Conservation (phyloP, 2,113 vertebrate genomes). For the Anolis carolinensis region DNA sequence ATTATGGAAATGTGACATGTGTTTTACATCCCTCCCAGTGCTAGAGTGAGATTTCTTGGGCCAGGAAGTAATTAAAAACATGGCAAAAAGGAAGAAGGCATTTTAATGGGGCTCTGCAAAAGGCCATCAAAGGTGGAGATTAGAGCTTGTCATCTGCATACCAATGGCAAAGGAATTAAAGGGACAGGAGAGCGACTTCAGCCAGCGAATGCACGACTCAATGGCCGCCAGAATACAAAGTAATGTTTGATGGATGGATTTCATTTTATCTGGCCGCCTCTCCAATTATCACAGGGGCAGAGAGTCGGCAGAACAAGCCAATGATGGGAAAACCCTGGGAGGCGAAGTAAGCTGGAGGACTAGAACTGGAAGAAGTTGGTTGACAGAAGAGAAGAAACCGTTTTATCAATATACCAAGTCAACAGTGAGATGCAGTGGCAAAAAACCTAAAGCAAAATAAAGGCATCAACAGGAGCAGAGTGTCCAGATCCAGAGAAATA, state of each 20-base stretch:
- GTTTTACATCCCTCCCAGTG: background rate
- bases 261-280: background rate
- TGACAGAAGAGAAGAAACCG: too few relatives aligned
- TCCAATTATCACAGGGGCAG: background rate
- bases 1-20: conserved; percentile 5
- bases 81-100: background rate
- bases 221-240: background rate
- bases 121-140: conserved; percentile 9
- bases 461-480: too few relatives aligned
- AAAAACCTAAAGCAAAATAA: too few relatives aligned
- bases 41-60: background rate
- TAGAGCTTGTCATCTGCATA: background rate
- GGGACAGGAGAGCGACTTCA: background rate
- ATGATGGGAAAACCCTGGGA: too few relatives aligned
- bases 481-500: too few relatives aligned
- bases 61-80: conserved; percentile 17
- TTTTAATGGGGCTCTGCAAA: conserved; percentile 1
- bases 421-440: too few relatives aligned
- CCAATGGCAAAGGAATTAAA: background rate
- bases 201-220: too few relatives aligned
- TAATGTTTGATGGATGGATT: background rate
- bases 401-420: too few relatives aligned
- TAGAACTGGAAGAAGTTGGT: too few relatives aligned
- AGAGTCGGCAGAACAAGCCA: too few relatives aligned
- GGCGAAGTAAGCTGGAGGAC: too few relatives aligned